A percentile compares a stretch with the other conserved stretches of the same genome.
phyloP scores from a whole-genome alignment of 2,888 invertebrate genomes.

The Temnothorax ravouxi region DNA sequence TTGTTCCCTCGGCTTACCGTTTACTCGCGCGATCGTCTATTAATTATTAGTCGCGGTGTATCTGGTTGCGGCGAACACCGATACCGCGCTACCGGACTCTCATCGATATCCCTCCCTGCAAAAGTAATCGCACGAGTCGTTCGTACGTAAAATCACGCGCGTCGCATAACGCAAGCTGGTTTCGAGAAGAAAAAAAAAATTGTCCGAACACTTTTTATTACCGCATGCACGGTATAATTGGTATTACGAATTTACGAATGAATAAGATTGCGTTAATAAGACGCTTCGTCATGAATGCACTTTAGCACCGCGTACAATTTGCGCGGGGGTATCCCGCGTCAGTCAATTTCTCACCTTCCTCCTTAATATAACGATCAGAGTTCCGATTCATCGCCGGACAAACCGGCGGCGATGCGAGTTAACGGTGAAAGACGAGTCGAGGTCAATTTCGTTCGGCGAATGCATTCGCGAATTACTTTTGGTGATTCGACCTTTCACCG shows the following conservation, averaged over 20 bases:
- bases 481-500: slow-evolving; percentile 59
- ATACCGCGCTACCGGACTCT: slow-evolving; percentile 22
- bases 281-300: slow-evolving; percentile 2
- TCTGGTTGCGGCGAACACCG: slow-evolving; percentile 20
- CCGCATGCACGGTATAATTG: background rate
- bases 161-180: background rate
- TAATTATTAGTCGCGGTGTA: slow-evolving; percentile 57
- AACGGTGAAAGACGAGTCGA: slow-evolving; percentile 58
- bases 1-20: slow-evolving; percentile 42
- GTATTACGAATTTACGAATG: background rate
- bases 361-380: slow-evolving; percentile 52
- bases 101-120: slow-evolving; percentile 6
- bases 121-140: background rate
- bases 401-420: slow-evolving; percentile 51
- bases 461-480: slow-evolving; percentile 58
- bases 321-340: background rate
- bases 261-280: slow-evolving; percentile 20
- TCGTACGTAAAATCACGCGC: background rate
- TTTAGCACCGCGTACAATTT: background rate
- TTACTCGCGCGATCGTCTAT: slow-evolving; percentile 34
- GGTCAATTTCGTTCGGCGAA: slow-evolving; percentile 48
- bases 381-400: slow-evolving; percentile 50
- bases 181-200: background rate
- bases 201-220: background rate
- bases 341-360: slow-evolving; percentile 21